Conservation (phyloP, 2,113 vertebrate genomes). For the Tragelaphus strepsiceros region DNA sequence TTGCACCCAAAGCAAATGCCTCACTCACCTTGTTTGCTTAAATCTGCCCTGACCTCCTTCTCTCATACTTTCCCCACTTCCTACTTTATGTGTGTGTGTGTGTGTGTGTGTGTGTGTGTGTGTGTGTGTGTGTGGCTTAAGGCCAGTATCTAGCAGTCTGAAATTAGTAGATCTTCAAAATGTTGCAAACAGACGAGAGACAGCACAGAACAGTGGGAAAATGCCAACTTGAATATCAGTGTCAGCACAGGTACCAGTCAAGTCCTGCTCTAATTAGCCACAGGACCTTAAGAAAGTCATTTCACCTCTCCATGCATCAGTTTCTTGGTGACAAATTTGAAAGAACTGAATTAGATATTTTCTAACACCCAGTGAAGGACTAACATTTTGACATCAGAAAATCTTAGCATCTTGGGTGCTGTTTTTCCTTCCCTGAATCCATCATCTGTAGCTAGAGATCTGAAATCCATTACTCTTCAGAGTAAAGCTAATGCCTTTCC, state of each 20-base stretch:
- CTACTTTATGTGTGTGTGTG: not conserved
- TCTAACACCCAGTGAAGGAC: not conserved
- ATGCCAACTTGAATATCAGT: not conserved
- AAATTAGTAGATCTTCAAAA: not conserved
- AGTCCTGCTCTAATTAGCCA: not conserved
- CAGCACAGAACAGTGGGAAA: not conserved
- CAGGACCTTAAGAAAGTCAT: not conserved
- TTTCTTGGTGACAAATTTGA: not conserved
- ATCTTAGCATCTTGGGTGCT: not conserved
- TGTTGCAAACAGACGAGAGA: not conserved
- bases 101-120: not conserved
- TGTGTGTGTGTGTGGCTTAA: not conserved
- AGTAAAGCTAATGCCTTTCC: slow-evolving; percentile 39
- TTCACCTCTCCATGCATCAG: not conserved
- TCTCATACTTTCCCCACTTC: not conserved
- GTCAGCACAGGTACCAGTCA: not conserved
- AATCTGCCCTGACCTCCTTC: not conserved
- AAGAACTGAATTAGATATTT: not conserved
- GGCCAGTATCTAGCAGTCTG: not conserved
- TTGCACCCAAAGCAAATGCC: not conserved
- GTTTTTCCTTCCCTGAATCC: not conserved
- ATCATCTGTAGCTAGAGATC: not conserved
- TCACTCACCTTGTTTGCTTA: not conserved
- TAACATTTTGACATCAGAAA: not conserved
- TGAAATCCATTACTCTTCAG: slow-evolving; percentile 13